Evolutionary conservation across 2,113 vertebrate species (phyloP).

Genomic region (human (Homo sapiens)): GRCh38 chr19:56975501-56976000

Average conservation of each 20-base stretch:
- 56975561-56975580: background rate
- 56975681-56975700: background rate
- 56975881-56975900: too few species aligned
- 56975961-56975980: too few species aligned
- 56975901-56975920: background rate
- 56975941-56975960: too few species aligned
- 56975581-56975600: background rate
- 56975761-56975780: background rate
- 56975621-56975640: background rate
- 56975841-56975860: background rate
- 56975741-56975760: background rate
- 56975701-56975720: background rate
- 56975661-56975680: too few species aligned
- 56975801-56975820: background rate
- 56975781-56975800: background rate
- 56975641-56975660: background rate
- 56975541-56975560: too few species aligned
- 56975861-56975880: background rate
- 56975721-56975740: background rate
- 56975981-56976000: too few species aligned
- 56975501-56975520: background rate
- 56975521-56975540: rapidly evolving
- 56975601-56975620: background rate
- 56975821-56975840: background rate
- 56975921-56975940: rapidly evolving